These are phyloP conservation scores for Todiramphus chloris DNA, from an alignment of 2,113 vertebrate species.

Conservation along the genomic window DNA sequence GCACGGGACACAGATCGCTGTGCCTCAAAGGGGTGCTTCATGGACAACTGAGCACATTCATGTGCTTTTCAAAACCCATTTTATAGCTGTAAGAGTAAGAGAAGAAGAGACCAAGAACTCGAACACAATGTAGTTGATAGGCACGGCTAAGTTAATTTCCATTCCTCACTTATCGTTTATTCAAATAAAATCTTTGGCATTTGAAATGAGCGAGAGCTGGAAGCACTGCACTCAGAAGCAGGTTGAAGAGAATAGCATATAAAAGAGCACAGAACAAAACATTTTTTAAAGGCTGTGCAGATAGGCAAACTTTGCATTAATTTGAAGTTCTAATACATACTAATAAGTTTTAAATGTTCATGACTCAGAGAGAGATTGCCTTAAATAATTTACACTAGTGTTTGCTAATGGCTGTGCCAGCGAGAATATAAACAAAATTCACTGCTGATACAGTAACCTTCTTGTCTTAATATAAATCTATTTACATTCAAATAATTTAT, in stretches of 20 bases:
- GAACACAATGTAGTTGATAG: neutral
- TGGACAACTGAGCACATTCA: neutral
- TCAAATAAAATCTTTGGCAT: neutral
- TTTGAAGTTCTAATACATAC: conserved; percentile 67
- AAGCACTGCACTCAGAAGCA: neutral
- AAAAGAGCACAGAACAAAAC: neutral
- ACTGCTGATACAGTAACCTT: conserved; percentile 49
- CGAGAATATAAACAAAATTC: conserved; percentile 54
- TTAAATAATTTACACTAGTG: conserved; percentile 67
- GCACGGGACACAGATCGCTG: neutral
- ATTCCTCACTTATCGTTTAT: neutral
- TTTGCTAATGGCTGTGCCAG: conserved; percentile 52
- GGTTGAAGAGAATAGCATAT: neutral
- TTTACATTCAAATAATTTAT: conserved; percentile 52
- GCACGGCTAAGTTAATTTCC: neutral
- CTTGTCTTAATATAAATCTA: conserved; percentile 54
- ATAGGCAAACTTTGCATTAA: conserved; percentile 56
- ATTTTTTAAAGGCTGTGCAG: conserved; percentile 19
- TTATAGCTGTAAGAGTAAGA: neutral
- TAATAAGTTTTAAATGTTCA: conserved; percentile 54
- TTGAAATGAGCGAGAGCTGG: neutral
- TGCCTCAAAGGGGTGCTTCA: neutral
- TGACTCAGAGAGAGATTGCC: conserved; percentile 7
- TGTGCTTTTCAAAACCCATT: neutral
- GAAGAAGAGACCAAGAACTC: neutral